Base-by-base conservation (phyloP, 2,888 invertebrate species). In the Criorhina ranunculi region DNA sequence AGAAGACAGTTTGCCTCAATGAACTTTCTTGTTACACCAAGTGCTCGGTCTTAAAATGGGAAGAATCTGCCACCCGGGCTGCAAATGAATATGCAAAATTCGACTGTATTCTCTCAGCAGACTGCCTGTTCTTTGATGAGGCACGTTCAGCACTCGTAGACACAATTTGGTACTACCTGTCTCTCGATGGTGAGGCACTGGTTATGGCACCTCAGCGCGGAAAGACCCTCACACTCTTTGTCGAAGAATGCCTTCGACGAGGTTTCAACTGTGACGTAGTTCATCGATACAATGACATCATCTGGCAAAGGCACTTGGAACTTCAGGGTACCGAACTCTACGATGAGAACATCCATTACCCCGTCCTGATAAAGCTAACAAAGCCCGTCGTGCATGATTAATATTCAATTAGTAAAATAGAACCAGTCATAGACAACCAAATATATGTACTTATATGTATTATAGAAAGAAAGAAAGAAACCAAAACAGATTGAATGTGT, bases 101-200 rank as follows among this genome's bases (percentile, higher is more conserved):
- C 91, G 96, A 96, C 91, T 92, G 94, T 57, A 94, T 96, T 60
- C 92, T 96, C 8, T 95, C 95, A 89, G 96, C 96, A 1, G 96
- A 96, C 91, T 96, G 96, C 89, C 91, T 96, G 77, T 96, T 96
- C 92, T 96, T 96, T 90, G 96, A 96, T 89, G 95, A 95, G 75
- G 94, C 94, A 0, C 93, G 96, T 51, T 91, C 93, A 31, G 94
- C 95, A 86, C 92, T 96, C 85, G 94, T 95, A 37, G 93, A 94
- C 85, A 95, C 95, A 66, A 94, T 96, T 86, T 94, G 94, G 93
- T 93, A 93, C 82, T 93, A 93, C 89, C 90, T 96, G 87, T 92
- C 93, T 11, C 91, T 92, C 15, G 91, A 92, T 89, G 96, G 96
- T 0, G 90, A 94, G 59, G 96, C 95, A 1, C 92, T 96, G 82